Base-by-base conservation (phyloP, 2,113 vertebrate species). In the Neofelis nebulosa region DNA sequence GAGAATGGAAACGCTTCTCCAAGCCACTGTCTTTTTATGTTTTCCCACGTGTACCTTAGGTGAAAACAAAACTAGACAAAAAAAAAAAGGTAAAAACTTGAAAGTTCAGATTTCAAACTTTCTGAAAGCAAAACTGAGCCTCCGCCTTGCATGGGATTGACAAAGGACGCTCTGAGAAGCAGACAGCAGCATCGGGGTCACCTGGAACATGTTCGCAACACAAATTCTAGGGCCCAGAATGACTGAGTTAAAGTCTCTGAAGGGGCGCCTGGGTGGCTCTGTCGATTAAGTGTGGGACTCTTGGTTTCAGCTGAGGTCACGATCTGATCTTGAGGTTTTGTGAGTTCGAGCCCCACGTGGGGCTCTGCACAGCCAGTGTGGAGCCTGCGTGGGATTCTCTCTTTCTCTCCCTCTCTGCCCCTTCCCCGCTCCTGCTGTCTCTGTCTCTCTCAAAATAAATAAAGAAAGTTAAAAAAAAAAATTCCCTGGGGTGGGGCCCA, bases 121-220 rank as follows among this genome's bases (percentile, higher is more conserved):
- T 9, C 80, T 61, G 6, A 66, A 88, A 78, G 19, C 55, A 74
- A 31, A n/a, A 36, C 3, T 16, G 71, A 79, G 8, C 12, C 48
- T 89, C 45, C 27, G 16, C 36, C 12, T 16, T 41, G 25, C 7
- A 0, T 4, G 12, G n/a, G 38, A 36, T 2, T 7, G 1, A 57
- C 16, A 6, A 15, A n/a, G 0, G 0, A 27, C 9, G 3, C 13
- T 15, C 65, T 76, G 38, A 45, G 29, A 84, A 45, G 45, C 1
- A 10, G 4, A 13, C 9, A 48, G 31, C 1, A 0, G 27, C 0
- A 2, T 1, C 1, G 3, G 48, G 4, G 7, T 9, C 1, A 16
- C 2, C 2, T 8, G 19, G 19, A 10, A 23, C 25, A 3, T 15
- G 19, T 9, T 9, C 29, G n/a, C 38, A n/a, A 11, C 5, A 8